phyloP scores from a whole-genome alignment of 2,797 vertebrate genomes.

The Simalia tracyae region DNA sequence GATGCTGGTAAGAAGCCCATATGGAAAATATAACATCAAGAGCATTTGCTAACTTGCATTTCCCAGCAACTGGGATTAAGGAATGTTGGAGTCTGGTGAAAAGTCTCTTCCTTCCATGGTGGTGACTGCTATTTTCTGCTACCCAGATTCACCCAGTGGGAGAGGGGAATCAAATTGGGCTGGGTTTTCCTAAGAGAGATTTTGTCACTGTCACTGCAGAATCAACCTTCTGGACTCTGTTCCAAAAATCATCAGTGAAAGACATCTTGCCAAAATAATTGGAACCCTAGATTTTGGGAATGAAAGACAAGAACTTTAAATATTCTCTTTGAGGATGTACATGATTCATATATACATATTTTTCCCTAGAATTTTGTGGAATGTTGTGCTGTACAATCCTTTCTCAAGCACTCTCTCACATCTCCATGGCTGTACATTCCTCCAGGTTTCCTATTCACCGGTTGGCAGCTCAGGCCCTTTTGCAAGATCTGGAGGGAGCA shows the following conservation, averaged over 20 bases:
- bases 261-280: not conserved
- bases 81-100: no score
- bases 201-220: not conserved
- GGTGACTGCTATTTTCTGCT: no score
- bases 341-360: not conserved
- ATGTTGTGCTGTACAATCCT: not conserved
- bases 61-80: no score
- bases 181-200: no score
- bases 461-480: not conserved
- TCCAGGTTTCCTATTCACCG: constrained; percentile 3
- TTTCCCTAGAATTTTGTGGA: not conserved
- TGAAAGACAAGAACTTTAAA: not conserved
- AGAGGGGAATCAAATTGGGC: no score
- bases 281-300: not conserved
- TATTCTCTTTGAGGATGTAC: no score
- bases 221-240: not conserved
- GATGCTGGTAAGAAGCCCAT: not conserved
- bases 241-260: not conserved
- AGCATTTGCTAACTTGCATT: no score
- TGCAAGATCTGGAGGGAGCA: not conserved
- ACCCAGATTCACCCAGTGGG: no score
- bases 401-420: not conserved
- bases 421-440: not conserved
- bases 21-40: not conserved
- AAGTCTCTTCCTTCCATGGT: no score